phyloP scores from a whole-genome alignment of 2,797 vertebrate genomes.

The Anabas testudineus region DNA sequence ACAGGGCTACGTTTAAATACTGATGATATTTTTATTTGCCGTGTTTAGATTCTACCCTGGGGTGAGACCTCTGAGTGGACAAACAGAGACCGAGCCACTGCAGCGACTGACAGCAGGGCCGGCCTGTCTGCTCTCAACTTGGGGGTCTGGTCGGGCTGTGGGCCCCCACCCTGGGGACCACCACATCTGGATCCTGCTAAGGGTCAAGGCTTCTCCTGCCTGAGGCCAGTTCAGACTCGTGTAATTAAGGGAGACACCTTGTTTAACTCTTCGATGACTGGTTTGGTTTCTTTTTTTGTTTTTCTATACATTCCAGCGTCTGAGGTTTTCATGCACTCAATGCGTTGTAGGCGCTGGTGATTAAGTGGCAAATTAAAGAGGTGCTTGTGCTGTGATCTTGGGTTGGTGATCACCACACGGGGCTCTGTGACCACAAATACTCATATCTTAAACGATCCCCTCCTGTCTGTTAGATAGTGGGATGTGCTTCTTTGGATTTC shows the following conservation, averaged over 20 bases:
- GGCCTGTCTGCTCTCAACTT: constrained; percentile 84
- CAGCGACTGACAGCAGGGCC: constrained; percentile 80
- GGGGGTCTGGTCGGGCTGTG: constrained; percentile 81
- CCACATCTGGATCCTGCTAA: constrained; percentile 99
- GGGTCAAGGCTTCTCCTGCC: constrained; percentile 98
- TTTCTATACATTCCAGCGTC: constrained; percentile 62
- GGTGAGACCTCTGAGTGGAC: constrained; percentile 76
- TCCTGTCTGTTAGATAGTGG: not conserved
- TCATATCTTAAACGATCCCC: not conserved
- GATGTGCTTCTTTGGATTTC: constrained; percentile 21
- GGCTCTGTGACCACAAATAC: constrained; percentile 7
- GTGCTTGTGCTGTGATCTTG: constrained; percentile 2
- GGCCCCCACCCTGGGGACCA: constrained; percentile 89
- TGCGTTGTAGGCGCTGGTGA: constrained; percentile 18
- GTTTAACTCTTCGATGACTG: constrained; percentile 92
- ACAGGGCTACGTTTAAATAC: not conserved
- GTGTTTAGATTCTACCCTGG: constrained; percentile 64
- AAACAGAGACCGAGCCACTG: constrained; percentile 80
- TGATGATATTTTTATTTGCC: constrained; percentile 33
- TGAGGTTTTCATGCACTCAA: constrained; percentile 28
- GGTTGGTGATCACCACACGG: not conserved
- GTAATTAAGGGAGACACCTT: constrained; percentile 97
- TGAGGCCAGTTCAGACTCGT: constrained; percentile 93
- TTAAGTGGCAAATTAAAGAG: constrained; percentile 27
- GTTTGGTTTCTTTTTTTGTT: constrained; percentile 61